Percentiles rank a stretch among this genome's conserved stretches.
Conservation (phyloP, 35 echinoderm and acorn worm genomes). For the Heliocidaris tuberculata region DNA sequence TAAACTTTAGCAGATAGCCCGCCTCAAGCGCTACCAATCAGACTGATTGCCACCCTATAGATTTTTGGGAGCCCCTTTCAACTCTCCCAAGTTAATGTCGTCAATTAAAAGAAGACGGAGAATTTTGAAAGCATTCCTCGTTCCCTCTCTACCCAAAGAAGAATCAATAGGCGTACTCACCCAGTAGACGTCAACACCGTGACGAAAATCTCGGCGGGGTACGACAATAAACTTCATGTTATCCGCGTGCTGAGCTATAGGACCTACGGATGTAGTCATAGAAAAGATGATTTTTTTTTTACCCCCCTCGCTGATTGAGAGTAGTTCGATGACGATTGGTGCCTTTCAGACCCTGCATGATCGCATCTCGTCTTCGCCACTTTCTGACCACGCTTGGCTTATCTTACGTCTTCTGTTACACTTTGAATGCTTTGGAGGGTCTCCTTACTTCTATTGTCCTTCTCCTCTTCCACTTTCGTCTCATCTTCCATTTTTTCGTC, state of each 20-base stretch:
- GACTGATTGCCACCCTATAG: slow-evolving; percentile 25
- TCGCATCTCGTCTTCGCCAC: background rate
- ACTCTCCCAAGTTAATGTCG: slow-evolving; percentile 20
- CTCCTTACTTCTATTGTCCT: background rate
- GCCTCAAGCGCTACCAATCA: slow-evolving; percentile 23
- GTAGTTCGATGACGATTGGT: background rate
- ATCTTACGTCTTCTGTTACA: background rate
- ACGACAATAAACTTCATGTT: background rate
- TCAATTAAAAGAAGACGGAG: slow-evolving; percentile 26
- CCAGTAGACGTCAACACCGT: background rate
- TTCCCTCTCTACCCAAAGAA: background rate
- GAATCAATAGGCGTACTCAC: background rate
- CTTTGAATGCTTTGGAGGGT: background rate
- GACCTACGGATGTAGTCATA: background rate
- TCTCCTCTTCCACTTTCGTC: background rate
- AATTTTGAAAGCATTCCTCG: slow-evolving; percentile 25
- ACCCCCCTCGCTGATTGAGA: background rate
- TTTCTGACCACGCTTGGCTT: background rate
- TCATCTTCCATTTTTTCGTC: background rate
- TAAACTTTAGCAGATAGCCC: slow-evolving; percentile 20
- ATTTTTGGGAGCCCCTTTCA: slow-evolving; percentile 41
- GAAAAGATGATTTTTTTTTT: background rate
- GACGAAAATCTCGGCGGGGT: slow-evolving; percentile 6
- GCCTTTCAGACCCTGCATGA: background rate
- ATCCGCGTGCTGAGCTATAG: background rate